phyloP scores from a whole-genome alignment of 2,888 invertebrate species.

The Dendrolimus houi region DNA sequence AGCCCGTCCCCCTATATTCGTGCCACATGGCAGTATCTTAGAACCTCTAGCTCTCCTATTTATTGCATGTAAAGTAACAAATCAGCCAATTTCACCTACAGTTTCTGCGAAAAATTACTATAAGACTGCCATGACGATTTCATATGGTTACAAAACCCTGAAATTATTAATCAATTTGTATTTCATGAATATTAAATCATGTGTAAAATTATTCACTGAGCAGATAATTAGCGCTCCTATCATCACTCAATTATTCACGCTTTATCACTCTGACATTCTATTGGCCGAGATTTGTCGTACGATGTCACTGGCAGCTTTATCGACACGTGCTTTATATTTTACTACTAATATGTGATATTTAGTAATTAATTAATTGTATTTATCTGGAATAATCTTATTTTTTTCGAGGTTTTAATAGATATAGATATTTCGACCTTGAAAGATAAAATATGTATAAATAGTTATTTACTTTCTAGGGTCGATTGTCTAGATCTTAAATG shows the following conservation, averaged over 20 bases:
- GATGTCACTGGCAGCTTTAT: conserved; percentile 5
- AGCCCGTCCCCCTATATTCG: too few relatives aligned
- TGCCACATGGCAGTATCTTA: too few relatives aligned
- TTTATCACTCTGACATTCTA: conserved; percentile 4
- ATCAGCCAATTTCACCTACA: too few relatives aligned
- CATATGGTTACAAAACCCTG: too few relatives aligned
- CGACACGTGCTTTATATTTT: conserved; percentile 5
- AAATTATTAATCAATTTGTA: too few relatives aligned
- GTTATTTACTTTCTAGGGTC: neutral
- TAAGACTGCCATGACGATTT: too few relatives aligned
- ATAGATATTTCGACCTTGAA: neutral
- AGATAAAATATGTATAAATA: neutral
- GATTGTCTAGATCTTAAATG: neutral
- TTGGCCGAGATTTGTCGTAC: conserved; percentile 18
- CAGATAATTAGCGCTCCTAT: neutral
- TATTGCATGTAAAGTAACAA: too few relatives aligned
- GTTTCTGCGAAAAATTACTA: too few relatives aligned
- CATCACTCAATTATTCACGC: conserved; percentile 2
- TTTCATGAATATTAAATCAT: too few relatives aligned
- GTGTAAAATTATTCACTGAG: too few relatives aligned
- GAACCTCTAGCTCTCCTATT: too few relatives aligned
- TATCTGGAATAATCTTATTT: neutral
- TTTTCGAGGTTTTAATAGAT: neutral
- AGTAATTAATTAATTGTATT: neutral
- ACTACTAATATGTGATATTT: neutral